Evolutionary conservation across 2,888 invertebrate species (phyloP), one percentile per base, ranked within the genome.

Genomic region (Lycia hirtaria): DNA sequence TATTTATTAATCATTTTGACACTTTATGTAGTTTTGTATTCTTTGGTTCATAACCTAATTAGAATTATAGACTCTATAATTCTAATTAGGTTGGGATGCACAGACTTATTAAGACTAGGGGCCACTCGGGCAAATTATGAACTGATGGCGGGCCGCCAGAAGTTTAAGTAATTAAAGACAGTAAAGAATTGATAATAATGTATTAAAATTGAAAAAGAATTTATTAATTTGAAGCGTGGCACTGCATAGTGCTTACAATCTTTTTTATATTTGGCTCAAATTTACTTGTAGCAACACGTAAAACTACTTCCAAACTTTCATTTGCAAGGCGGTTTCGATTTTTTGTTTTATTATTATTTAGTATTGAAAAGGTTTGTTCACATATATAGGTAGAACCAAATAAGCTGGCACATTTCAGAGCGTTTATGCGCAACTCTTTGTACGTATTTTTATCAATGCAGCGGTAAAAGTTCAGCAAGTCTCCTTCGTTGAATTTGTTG

Each of bases 401-500:
- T 41, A 41, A 41, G 40, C 43, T 55, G 30, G 41, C 35, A 33
- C 22, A 33, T 47, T 47, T 47, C 28, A 43, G 28, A 43, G 41
- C 41, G 15, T 38, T 50, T 40, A 22, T 50, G 41, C 50, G 47
- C 51, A 50, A 22, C 32, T 4, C 22, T 22, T 22, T 22, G 22
- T 22, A 22, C 22, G 22, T 22, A 22, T 22, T 22, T 22, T 22
- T 22, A 52, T 41, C 49, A 61, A 53, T 56, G 56, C 56, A 28
- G 48, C 28, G 48, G 38, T 49, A 22, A 22, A 22, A 22, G 22
- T 22, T 22, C 28, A 49, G 49, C 28, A 49, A 49, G 49, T 49
- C 20, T n/a, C 48, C 62, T 58, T 62, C 51, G 48, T 55, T 60
- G 30, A 55, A 60, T 60, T 55, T 60, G 51, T 60, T 60, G 47